phyloP scores from a whole-genome alignment of 2,113 vertebrate genomes.

The Corythornis madagascariensis region DNA sequence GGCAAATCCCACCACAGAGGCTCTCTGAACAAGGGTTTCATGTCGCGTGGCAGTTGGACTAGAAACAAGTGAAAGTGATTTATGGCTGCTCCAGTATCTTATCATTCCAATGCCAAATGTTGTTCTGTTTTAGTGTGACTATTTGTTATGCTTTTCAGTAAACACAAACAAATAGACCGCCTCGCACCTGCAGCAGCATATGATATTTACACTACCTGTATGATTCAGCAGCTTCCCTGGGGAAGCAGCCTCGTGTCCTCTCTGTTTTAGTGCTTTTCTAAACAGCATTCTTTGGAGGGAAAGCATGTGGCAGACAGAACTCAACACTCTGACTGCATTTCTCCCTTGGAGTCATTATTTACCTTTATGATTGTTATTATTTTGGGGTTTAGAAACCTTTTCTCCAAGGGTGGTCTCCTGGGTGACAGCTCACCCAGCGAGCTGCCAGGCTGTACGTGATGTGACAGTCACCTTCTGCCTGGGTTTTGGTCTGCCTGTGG shows the following conservation, averaged over 20 bases:
- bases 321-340: neutral
- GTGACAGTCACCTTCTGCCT: slow-evolving; percentile 24
- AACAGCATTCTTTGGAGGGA: slow-evolving; percentile 13
- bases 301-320: neutral
- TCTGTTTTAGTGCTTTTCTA: slow-evolving; percentile 56
- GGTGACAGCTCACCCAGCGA: neutral
- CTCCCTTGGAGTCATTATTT: slow-evolving; percentile 3
- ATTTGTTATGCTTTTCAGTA: slow-evolving; percentile 74
- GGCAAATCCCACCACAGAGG: neutral
- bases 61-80: neutral
- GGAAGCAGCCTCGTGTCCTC: slow-evolving; percentile 71
- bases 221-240: slow-evolving; percentile 68
- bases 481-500: neutral
- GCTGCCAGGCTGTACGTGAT: neutral
- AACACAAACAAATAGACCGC: slow-evolving; percentile 74
- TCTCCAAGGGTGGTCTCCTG: neutral
- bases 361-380: neutral
- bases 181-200: slow-evolving; percentile 73
- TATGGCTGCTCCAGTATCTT: slow-evolving; percentile 13
- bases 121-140: slow-evolving; percentile 71
- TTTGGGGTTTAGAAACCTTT: neutral
- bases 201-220: slow-evolving; percentile 77
- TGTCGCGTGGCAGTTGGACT: neutral
- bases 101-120: slow-evolving; percentile 39
- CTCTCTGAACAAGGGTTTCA: neutral